Base-by-base conservation (phyloP, 2,888 invertebrate genomes). In the Scaptomyza parva region DNA sequence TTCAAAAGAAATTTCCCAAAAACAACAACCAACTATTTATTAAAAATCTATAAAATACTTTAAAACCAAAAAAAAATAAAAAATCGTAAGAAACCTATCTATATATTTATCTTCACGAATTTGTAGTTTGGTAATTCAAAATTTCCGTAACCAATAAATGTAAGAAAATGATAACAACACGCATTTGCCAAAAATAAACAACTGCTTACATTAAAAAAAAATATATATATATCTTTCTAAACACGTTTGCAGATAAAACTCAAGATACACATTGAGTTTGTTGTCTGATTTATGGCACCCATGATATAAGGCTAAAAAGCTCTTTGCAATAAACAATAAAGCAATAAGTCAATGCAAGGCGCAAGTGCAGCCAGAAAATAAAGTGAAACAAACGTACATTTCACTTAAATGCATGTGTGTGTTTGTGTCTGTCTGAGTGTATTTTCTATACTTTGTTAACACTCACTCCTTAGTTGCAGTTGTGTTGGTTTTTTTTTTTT, bases 301-400 rank as follows among this genome's bases (percentile, higher is more conserved):
- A 11, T 28, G 37, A 17, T 39, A 14, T 39, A 37, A 51, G 47
- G 48, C 39, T 18, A 53, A 65, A 57, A 57, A 60, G 48, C 62
- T 51, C n/a, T 2, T 6, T 39, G 54, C 18, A 35, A 14, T 26
- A 48, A 28, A 41, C 26, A 47, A 44, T 17, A 14, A 12, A 48
- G 76, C 54, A 64, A 63, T 54, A 77, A 70, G 59, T 67, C 57
- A 65, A 66, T 75, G 70, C 66, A 75, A 75, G 47, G 53, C 57
- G 62, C 47, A 52, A 51, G 47, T 52, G 44, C 22, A 18, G 50
- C 26, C 40, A 57, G 35, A 30, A 76, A 59, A 62, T 72, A 65
- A 77, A 67, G 67, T 60, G 70, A 66, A 70, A 54, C 53, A 70
- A 74, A 74, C 65, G 53, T 58, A 68, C 59, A 66, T 52, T 68